Percentiles rank a stretch among this genome's conserved stretches.
Evolutionary conservation across 2,797 vertebrate species (phyloP).

Genomic region (Aythya fuligula): DNA sequence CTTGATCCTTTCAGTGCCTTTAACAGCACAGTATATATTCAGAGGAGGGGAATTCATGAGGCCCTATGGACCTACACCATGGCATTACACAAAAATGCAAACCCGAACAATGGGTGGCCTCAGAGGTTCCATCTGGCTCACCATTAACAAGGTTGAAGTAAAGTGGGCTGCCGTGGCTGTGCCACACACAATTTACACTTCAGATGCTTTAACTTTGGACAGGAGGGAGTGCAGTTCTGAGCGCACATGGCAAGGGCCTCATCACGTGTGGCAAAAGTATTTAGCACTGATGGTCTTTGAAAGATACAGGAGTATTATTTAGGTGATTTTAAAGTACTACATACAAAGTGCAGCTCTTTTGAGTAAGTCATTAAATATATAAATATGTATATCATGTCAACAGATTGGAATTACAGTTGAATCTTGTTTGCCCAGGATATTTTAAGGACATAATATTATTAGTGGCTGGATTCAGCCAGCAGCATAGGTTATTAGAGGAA

Average conservation of each 20-base stretch:
- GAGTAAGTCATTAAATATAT: not conserved
- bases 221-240: not conserved
- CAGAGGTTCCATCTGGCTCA: constrained; percentile 62
- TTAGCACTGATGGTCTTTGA: not conserved
- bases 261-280: not conserved
- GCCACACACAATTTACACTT: constrained; percentile 64
- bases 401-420: not conserved
- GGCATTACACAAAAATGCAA: constrained; percentile 73
- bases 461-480: not conserved
- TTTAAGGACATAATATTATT: not conserved
- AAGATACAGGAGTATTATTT: not conserved
- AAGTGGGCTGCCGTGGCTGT: constrained; percentile 63
- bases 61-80: constrained; percentile 72
- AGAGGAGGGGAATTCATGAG: constrained; percentile 71
- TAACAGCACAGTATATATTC: constrained; percentile 72
- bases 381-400: not conserved
- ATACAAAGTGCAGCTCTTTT: not conserved
- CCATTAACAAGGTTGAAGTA: constrained; percentile 73
- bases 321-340: not conserved
- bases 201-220: constrained; percentile 59
- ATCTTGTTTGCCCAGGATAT: not conserved
- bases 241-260: not conserved
- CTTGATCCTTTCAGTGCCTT: constrained; percentile 74
- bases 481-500: not conserved
- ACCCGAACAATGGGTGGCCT: constrained; percentile 72